Evolutionary conservation across 2,113 vertebrate species (phyloP).

Genomic region (Pagrus major): DNA sequence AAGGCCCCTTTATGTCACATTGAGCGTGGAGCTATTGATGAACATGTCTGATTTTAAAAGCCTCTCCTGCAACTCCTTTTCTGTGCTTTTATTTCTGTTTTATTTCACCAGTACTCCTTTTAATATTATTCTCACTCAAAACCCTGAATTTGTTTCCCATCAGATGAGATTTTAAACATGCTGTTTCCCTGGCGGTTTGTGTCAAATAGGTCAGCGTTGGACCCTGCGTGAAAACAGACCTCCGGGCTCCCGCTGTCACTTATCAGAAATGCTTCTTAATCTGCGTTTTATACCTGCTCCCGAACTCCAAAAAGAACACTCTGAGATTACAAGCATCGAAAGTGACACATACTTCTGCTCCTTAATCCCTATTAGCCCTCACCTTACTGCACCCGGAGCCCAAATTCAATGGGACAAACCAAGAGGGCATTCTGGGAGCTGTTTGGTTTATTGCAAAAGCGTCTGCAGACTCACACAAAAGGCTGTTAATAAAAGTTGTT

Average conservation of each 20-base stretch:
- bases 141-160: neutral
- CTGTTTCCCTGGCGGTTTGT: slow-evolving; percentile 15
- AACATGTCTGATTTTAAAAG: slow-evolving; percentile 23
- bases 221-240: slow-evolving; percentile 56
- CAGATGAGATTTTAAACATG: slow-evolving; percentile 35
- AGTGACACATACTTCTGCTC: slow-evolving; percentile 76
- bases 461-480: slow-evolving; percentile 19
- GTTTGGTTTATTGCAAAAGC: slow-evolving; percentile 58
- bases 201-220: slow-evolving; percentile 31
- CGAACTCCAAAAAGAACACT: slow-evolving; percentile 64
- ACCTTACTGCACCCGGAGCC: slow-evolving; percentile 67
- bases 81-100: neutral
- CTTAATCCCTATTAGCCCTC: slow-evolving; percentile 77
- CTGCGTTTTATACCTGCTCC: slow-evolving; percentile 64
- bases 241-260: slow-evolving; percentile 43
- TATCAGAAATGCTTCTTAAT: slow-evolving; percentile 50
- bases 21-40: slow-evolving; percentile 40
- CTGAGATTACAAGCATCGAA: slow-evolving; percentile 69
- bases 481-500: slow-evolving; percentile 27
- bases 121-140: neutral
- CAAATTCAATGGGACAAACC: slow-evolving; percentile 54
- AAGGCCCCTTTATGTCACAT: slow-evolving; percentile 68
- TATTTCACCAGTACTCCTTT: neutral
- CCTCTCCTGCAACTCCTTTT: slow-evolving; percentile 9
- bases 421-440: slow-evolving; percentile 63